Evolutionary conservation across 2,797 vertebrate genomes (phyloP).

Genomic region (Pagetopsis macropterus): DNA sequence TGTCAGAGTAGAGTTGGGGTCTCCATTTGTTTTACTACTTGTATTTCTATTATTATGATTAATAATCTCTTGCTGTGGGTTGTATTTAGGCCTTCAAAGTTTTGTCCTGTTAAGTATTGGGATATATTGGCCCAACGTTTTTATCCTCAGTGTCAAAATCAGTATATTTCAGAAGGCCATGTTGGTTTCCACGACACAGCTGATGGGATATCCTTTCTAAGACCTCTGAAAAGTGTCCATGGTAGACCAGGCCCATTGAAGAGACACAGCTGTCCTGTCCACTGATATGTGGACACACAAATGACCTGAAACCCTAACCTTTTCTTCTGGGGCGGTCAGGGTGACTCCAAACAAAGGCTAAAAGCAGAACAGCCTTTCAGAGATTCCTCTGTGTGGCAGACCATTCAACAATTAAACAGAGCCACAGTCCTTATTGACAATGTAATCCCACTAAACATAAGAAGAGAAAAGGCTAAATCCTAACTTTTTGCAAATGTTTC

Average conservation of each 20-base stretch:
- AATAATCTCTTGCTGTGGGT: not conserved
- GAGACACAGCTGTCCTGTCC: constrained; percentile 88
- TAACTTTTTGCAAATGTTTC: constrained; percentile 36
- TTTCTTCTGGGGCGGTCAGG: constrained; percentile 86
- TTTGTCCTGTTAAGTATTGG: not conserved
- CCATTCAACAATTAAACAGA: constrained; percentile 77
- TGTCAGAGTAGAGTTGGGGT: not conserved
- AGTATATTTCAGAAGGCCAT: constrained; percentile 19
- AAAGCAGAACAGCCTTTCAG: constrained; percentile 84
- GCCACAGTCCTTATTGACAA: constrained; percentile 44
- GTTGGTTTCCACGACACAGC: constrained; percentile 66
- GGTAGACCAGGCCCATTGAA: constrained; percentile 83
- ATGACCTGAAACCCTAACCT: constrained; percentile 79
- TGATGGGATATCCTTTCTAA: constrained; percentile 60
- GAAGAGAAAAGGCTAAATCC: constrained; percentile 30
- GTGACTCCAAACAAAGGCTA: constrained; percentile 85
- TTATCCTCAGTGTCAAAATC: constrained; percentile 45
- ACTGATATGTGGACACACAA: constrained; percentile 89
- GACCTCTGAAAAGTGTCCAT: constrained; percentile 73
- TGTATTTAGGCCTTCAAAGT: not conserved
- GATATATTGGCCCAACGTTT: constrained; percentile 7
- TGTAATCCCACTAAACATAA: constrained; percentile 31
- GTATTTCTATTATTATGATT: not conserved
- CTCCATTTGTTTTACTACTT: not conserved
- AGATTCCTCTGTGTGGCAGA: constrained; percentile 85